A percentile compares a stretch with the other conserved stretches of the same genome.
Evolutionary conservation across 2,888 invertebrate genomes (phyloP).

Genomic region (Aphidoletes aphidimyza): DNA sequence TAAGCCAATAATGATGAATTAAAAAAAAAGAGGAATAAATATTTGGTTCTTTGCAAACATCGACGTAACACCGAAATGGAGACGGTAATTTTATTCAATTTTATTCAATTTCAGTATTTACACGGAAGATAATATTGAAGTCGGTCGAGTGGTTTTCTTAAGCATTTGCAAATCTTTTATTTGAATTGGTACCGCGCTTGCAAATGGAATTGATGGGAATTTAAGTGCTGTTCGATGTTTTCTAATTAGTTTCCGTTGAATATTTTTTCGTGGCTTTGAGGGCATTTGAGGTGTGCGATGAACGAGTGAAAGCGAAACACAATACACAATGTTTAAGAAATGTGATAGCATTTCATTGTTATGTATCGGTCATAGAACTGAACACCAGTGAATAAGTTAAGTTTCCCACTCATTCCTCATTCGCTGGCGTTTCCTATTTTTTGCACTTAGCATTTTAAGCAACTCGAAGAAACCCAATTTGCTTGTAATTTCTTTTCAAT

Average conservation of each 20-base stretch:
- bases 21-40: conserved; percentile 2
- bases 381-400: conserved; percentile 22
- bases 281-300: neutral
- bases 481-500: conserved; percentile 38
- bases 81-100: conserved; percentile 35
- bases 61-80: neutral
- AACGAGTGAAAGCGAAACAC: neutral
- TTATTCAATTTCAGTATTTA: conserved; percentile 34
- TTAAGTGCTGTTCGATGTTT: conserved; percentile 54
- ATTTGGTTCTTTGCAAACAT: neutral
- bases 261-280: neutral
- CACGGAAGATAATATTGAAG: neutral
- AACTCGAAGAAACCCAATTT: neutral
- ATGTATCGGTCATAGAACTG: conserved; percentile 25
- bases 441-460: conserved; percentile 14
- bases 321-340: neutral
- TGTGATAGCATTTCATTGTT: conserved; percentile 14
- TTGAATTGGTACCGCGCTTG: neutral
- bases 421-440: neutral
- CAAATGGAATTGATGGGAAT: conserved; percentile 40
- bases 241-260: conserved; percentile 46
- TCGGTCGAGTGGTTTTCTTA: conserved; percentile 37
- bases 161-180: conserved; percentile 48
- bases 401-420: neutral
- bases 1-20: conserved; percentile 25